Evolutionary conservation across 2,113 vertebrate genomes (phyloP).

Genomic region (Python bivittatus): DNA sequence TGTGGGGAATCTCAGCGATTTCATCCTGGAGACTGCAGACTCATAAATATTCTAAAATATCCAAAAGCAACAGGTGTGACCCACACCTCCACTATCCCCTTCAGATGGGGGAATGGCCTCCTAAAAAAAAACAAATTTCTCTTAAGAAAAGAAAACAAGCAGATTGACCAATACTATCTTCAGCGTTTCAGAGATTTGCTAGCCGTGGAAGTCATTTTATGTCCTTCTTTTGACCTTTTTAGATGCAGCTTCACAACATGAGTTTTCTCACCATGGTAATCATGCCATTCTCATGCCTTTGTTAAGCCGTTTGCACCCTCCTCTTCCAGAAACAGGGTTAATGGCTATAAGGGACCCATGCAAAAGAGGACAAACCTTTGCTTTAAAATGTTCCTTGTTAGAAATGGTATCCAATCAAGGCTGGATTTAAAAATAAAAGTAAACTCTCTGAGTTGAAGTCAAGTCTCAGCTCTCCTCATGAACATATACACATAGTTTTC

Average conservation of each 20-base stretch:
- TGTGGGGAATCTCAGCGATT: constrained; percentile 39
- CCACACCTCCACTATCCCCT: constrained; percentile 26
- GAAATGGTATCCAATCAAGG: neutral
- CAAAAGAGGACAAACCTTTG: neutral
- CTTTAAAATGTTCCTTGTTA: neutral
- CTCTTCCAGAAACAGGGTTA: neutral
- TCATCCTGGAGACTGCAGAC: constrained; percentile 47
- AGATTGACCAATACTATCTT: constrained; percentile 21
- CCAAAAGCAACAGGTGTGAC: constrained; percentile 69
- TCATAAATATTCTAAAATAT: constrained; percentile 53
- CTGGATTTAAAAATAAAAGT: neutral
- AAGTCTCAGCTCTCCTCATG: neutral
- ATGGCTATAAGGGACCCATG: neutral
- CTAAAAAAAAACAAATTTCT: constrained; percentile 22
- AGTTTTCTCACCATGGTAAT: neutral
- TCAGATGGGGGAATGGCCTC: constrained; percentile 22
- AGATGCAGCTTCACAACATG: neutral
- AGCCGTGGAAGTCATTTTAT: neutral
- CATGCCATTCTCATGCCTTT: neutral
- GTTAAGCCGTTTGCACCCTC: neutral
- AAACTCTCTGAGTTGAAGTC: neutral
- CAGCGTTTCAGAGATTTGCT: constrained; percentile 19
- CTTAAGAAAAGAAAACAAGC: constrained; percentile 2
- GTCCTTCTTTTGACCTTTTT: neutral
- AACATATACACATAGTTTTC: neutral